Percentiles rank a stretch among this genome's conserved stretches.
Conservation (phyloP, 2,797 vertebrate species). For the Chaenodraco wilsoni region DNA sequence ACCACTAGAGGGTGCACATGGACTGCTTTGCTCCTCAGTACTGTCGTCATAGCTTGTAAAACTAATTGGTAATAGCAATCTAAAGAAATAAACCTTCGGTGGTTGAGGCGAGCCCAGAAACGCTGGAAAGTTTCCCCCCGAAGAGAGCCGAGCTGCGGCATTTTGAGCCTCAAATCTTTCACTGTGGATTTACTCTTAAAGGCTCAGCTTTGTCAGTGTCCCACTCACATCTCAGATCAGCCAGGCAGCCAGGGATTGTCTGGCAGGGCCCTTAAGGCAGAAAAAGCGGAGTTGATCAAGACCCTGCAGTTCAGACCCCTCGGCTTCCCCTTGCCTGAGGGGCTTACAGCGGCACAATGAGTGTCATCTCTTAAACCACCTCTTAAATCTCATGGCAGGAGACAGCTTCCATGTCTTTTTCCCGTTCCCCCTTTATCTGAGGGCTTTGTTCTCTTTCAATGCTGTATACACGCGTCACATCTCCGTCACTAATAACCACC, state of each 20-base stretch:
- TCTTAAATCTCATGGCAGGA: slow-evolving; percentile 38
- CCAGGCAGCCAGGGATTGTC: slow-evolving; percentile 52
- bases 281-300: slow-evolving; percentile 51
- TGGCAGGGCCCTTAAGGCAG: slow-evolving; percentile 47
- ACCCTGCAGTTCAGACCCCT: slow-evolving; percentile 35
- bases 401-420: slow-evolving; percentile 21
- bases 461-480: not conserved
- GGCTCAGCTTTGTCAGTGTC: slow-evolving; percentile 50
- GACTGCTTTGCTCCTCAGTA: not conserved
- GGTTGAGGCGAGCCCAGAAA: slow-evolving; percentile 6
- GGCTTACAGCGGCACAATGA: slow-evolving; percentile 46
- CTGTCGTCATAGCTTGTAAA: not conserved
- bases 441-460: slow-evolving; percentile 15
- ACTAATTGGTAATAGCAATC: slow-evolving; percentile 11
- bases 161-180: slow-evolving; percentile 43
- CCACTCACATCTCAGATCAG: slow-evolving; percentile 40
- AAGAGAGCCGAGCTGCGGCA: slow-evolving; percentile 33
- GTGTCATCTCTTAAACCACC: slow-evolving; percentile 49
- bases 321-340: slow-evolving; percentile 32
- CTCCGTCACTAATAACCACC: not conserved
- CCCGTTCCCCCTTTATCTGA: slow-evolving; percentile 26
- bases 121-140: slow-evolving; percentile 33
- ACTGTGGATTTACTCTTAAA: slow-evolving; percentile 55
- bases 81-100: slow-evolving; percentile 19
- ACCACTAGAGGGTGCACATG: slow-evolving; percentile 53